Conservation (phyloP, 2,797 vertebrate species). For the Anomalospiza imberbis region DNA sequence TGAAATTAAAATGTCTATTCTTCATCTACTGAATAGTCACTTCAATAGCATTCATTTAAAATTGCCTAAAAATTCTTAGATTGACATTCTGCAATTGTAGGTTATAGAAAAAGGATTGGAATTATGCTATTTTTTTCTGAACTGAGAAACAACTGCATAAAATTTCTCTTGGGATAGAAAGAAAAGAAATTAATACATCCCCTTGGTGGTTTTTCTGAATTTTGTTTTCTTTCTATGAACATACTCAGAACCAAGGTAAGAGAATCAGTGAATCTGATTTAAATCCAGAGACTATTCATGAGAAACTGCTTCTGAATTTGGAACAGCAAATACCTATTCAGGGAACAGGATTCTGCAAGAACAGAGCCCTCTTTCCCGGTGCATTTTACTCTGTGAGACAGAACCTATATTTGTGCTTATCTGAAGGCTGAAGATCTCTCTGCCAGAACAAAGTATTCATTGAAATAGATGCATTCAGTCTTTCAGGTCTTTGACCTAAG, state of each 20-base stretch:
- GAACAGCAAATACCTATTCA: neutral
- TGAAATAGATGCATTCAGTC: neutral
- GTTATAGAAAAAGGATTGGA: conserved; percentile 5
- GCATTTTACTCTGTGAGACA: neutral
- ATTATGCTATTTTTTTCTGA: conserved; percentile 1
- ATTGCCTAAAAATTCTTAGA: neutral
- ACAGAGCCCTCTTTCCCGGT: neutral
- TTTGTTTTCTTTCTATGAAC: neutral
- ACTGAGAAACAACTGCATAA: neutral
- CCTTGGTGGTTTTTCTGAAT: neutral
- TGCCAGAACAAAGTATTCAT: neutral
- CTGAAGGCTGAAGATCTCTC: neutral
- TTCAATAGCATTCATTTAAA: conserved; percentile 43
- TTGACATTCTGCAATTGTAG: conserved; percentile 22
- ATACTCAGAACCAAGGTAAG: conserved; percentile 3
- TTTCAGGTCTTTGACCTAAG: neutral
- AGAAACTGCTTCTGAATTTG: conserved; percentile 2
- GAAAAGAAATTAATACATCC: neutral
- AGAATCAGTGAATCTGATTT: neutral
- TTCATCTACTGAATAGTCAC: conserved; percentile 42
- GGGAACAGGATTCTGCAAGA: neutral
- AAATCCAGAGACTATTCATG: neutral
- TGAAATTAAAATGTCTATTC: conserved; percentile 52
- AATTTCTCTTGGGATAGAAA: neutral
- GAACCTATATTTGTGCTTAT: neutral